Evolutionary conservation across 2,888 invertebrate genomes (phyloP).

Genomic region (Xestia rhomboidea): DNA sequence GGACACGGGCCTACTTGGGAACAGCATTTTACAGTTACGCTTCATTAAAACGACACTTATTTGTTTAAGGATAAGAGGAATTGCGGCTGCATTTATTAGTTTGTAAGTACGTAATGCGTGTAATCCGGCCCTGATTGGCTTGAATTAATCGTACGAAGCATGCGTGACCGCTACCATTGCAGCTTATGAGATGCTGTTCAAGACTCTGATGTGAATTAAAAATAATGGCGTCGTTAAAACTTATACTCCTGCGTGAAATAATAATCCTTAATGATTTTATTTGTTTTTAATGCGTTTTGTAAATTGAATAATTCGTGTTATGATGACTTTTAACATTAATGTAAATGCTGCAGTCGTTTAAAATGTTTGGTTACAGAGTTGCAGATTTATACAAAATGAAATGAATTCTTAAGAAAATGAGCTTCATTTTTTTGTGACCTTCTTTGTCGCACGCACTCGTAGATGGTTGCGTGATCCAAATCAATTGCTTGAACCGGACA

Average conservation of each 20-base stretch:
- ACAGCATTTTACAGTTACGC: conserved; percentile 16
- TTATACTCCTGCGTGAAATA: conserved; percentile 80
- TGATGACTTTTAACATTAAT: conserved; percentile 41
- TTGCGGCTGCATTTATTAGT: conserved; percentile 70
- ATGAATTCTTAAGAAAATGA: background rate
- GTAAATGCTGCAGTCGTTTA: conserved; percentile 35
- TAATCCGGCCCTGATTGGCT: conserved; percentile 90
- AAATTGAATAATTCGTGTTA: conserved; percentile 64
- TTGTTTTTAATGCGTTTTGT: conserved; percentile 72
- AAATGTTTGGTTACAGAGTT: conserved; percentile 32
- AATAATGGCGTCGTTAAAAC: conserved; percentile 88
- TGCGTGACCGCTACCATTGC: conserved; percentile 89
- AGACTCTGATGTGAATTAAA: conserved; percentile 84
- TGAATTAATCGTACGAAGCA: conserved; percentile 89
- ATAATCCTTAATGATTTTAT: conserved; percentile 72
- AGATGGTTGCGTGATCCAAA: background rate
- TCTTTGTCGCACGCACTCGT: background rate
- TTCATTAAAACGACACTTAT: conserved; percentile 70
- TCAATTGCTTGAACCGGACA: conserved; percentile 24
- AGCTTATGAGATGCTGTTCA: conserved; percentile 85
- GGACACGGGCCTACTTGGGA: conserved; percentile 64
- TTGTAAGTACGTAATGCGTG: conserved; percentile 87
- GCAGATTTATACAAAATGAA: conserved; percentile 14
- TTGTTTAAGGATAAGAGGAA: conserved; percentile 64
- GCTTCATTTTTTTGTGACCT: background rate